phyloP scores from a whole-genome alignment of 1,140 invertebrate species.

The Trichomalopsis sarcophagae region DNA sequence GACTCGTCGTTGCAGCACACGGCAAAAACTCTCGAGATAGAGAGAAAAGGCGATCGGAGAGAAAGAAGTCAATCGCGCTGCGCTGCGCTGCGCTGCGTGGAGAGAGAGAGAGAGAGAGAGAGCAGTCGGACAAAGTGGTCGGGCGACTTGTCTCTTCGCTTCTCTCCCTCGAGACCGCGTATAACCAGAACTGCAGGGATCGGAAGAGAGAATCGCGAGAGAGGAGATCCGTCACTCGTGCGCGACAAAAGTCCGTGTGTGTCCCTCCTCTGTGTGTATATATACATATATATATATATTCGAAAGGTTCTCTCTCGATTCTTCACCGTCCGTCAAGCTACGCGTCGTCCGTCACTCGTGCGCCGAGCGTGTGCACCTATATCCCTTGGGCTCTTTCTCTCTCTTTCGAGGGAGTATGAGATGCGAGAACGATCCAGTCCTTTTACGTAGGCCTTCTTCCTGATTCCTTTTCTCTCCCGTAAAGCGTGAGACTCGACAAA shows the following conservation, averaged over 20 bases:
- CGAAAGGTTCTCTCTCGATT: slow-evolving; percentile 44
- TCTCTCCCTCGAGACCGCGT: slow-evolving; percentile 1
- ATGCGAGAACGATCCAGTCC: not conserved
- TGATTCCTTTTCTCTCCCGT: slow-evolving; percentile 24
- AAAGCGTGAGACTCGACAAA: slow-evolving; percentile 37
- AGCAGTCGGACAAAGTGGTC: slow-evolving; percentile 69
- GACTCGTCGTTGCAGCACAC: slow-evolving; percentile 63
- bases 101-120: too few species aligned
- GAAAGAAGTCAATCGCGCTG: slow-evolving; percentile 56
- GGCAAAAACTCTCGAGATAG: not conserved
- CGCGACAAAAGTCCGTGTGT: slow-evolving; percentile 66
- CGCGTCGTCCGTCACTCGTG: slow-evolving; percentile 45
- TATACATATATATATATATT: too few species aligned
- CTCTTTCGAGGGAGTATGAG: not conserved
- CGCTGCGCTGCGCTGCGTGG: too few species aligned
- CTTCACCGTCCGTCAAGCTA: slow-evolving; percentile 59
- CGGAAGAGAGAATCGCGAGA: slow-evolving; percentile 45
- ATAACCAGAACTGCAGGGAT: slow-evolving; percentile 9
- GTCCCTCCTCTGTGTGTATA: slow-evolving; percentile 56
- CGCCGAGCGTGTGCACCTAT: not conserved
- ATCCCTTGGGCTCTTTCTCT: not conserved
- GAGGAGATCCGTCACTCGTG: slow-evolving; percentile 67
- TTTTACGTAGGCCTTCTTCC: slow-evolving; percentile 41
- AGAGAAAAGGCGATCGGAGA: slow-evolving; percentile 57
- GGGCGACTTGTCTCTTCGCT: slow-evolving; percentile 61